Evolutionary conservation across 92 coral and sea anemone species (phyloP).

Genomic region (Anthopleura xanthogrammica): DNA sequence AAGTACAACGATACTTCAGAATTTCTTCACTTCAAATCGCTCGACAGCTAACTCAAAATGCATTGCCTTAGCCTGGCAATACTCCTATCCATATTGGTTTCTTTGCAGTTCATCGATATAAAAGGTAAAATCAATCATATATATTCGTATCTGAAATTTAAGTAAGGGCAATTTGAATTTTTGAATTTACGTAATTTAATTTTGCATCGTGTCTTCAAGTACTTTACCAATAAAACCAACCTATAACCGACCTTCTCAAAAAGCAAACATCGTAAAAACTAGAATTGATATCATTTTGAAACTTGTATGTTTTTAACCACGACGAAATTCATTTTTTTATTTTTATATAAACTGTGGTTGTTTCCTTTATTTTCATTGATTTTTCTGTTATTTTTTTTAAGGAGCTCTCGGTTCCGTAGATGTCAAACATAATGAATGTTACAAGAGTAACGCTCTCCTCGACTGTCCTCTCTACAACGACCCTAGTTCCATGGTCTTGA

Average conservation of each 20-base stretch:
- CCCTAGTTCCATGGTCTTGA: background rate
- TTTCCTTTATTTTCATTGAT: background rate
- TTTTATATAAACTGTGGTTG: too few relatives aligned
- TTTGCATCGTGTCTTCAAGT: too few relatives aligned
- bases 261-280: too few relatives aligned
- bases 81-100: background rate
- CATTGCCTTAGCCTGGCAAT: background rate
- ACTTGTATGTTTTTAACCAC: too few relatives aligned
- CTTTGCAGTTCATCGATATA: background rate
- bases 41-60: background rate
- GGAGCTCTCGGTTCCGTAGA: background rate
- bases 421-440: background rate
- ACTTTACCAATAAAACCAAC: too few relatives aligned
- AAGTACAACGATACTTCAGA: background rate
- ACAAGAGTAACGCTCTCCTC: background rate
- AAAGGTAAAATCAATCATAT: background rate
- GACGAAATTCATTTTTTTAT: too few relatives aligned
- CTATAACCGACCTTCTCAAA: too few relatives aligned
- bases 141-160: background rate
- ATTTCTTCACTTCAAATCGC: background rate
- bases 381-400: background rate
- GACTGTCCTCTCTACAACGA: slow-evolving; percentile 3
- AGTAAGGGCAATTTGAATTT: too few relatives aligned
- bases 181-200: too few relatives aligned
- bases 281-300: too few relatives aligned